These are phyloP conservation scores for Akabosia matsudoensis DNA, from an alignment of 1,140 invertebrate genomes.

Conservation along the genomic window DNA sequence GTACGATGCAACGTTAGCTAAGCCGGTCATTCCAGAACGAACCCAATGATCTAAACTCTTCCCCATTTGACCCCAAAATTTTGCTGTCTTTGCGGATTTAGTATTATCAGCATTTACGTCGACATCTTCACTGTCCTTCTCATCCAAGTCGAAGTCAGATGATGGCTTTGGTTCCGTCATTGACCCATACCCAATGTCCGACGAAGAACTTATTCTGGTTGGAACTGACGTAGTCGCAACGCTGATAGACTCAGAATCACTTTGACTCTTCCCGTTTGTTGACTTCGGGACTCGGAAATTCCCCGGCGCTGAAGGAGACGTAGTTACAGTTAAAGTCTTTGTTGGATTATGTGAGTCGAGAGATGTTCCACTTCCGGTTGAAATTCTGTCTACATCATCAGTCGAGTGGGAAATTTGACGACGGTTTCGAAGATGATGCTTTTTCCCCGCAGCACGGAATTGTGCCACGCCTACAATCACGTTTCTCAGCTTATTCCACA, in stretches of 20 bases:
- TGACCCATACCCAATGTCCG: slow-evolving; percentile 57
- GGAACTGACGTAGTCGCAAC: slow-evolving; percentile 24
- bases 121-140: slow-evolving; percentile 29
- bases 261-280: slow-evolving; percentile 38
- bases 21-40: slow-evolving; percentile 36
- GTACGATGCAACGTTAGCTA: slow-evolving; percentile 33
- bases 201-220: slow-evolving; percentile 42
- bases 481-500: slow-evolving; percentile 92
- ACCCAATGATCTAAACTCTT: slow-evolving; percentile 47
- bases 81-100: slow-evolving; percentile 2
- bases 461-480: slow-evolving; percentile 86
- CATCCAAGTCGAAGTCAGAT: slow-evolving; percentile 46
- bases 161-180: slow-evolving; percentile 52
- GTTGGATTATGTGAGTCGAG: slow-evolving; percentile 39
- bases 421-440: slow-evolving; percentile 57
- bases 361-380: slow-evolving; percentile 41
- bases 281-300: slow-evolving; percentile 22
- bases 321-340: not conserved
- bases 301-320: not conserved
- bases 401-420: slow-evolving; percentile 52
- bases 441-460: slow-evolving; percentile 65
- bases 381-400: slow-evolving; percentile 50
- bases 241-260: slow-evolving; percentile 35
- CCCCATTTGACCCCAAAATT: slow-evolving; percentile 44
- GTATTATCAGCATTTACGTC: slow-evolving; percentile 13